Evolutionary conservation across 2,888 invertebrate species (phyloP).

Genomic region (Pycnomerus fuliginosus): DNA sequence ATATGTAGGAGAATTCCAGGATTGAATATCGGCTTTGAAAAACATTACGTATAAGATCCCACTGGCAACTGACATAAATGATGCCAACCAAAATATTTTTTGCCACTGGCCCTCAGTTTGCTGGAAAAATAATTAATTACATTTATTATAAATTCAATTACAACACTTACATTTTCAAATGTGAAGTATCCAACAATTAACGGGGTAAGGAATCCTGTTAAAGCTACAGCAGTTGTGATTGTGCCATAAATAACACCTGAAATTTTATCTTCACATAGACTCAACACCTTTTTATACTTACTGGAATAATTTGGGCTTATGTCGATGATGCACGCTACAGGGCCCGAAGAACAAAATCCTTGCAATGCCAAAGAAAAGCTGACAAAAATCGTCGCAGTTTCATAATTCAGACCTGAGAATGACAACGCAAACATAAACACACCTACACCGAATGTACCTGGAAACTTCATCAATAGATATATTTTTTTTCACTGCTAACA

Average conservation of each 20-base stretch:
- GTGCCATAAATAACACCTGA: slow-evolving; percentile 62
- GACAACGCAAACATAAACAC: too few species aligned
- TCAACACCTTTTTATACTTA: too few species aligned
- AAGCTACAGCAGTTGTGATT: slow-evolving; percentile 58
- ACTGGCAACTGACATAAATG: slow-evolving; percentile 55
- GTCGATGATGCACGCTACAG: slow-evolving; percentile 66
- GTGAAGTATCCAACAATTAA: slow-evolving; percentile 63
- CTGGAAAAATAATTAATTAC: slow-evolving; percentile 43
- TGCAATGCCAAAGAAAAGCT: too few species aligned
- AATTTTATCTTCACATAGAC: too few species aligned
- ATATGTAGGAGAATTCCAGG: slow-evolving; percentile 57
- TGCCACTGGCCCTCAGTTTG: slow-evolving; percentile 64
- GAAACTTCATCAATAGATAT: too few species aligned
- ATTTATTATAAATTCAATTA: background rate
- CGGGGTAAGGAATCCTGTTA: slow-evolving; percentile 64
- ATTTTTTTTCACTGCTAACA: too few species aligned
- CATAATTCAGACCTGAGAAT: too few species aligned
- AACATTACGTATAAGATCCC: slow-evolving; percentile 58
- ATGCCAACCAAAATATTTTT: slow-evolving; percentile 60
- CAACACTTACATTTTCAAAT: slow-evolving; percentile 60
- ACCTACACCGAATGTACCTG: too few species aligned
- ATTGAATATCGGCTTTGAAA: slow-evolving; percentile 58
- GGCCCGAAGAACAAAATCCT: too few species aligned
- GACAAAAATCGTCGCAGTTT: too few species aligned
- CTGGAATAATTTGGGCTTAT: slow-evolving; percentile 64